These are phyloP conservation scores for Enhydra lutris DNA, from an alignment of 2,113 vertebrate species.

Conservation along the genomic window DNA sequence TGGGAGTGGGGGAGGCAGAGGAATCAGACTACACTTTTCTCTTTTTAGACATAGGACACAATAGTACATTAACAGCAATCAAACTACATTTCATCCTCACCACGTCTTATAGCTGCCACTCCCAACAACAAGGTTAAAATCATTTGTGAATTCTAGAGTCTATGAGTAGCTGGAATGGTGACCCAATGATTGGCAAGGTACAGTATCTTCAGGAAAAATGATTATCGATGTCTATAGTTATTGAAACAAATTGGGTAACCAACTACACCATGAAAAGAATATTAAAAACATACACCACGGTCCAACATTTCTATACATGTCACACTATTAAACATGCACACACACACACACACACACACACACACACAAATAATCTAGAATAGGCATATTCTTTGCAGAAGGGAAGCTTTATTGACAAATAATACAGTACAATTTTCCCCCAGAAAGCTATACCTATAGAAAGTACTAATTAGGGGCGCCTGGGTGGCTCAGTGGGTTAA, in stretches of 20 bases:
- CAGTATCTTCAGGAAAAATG: conserved; percentile 15
- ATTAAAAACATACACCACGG: neutral
- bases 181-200: neutral
- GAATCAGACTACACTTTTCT: neutral
- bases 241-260: neutral
- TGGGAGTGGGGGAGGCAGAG: rapidly evolving
- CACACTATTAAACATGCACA: neutral
- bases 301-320: neutral
- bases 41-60: neutral
- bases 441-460: neutral
- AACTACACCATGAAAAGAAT: conserved; percentile 19
- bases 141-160: conserved; percentile 34
- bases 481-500: too few species aligned
- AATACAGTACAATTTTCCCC: neutral
- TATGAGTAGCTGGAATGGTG: neutral
- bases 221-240: neutral
- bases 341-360: neutral
- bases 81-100: neutral
- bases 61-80: neutral
- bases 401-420: conserved; percentile 52
- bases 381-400: neutral
- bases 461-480: conserved; percentile 16
- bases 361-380: neutral
- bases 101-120: neutral
- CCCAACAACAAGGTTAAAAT: neutral